phyloP scores from a whole-genome alignment of 2,797 vertebrate genomes.

The Ambastaia sidthimunki region DNA sequence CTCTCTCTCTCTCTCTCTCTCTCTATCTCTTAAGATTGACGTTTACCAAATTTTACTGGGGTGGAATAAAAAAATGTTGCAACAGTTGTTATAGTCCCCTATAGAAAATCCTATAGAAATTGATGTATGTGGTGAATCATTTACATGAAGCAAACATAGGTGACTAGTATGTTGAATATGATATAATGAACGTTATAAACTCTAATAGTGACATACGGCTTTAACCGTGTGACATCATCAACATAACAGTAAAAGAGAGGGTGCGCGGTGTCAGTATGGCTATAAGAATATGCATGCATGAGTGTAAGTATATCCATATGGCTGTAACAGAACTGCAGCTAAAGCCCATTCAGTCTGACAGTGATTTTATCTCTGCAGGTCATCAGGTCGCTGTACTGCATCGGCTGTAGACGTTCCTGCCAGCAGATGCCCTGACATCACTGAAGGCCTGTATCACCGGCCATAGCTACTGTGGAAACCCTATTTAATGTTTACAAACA shows the following conservation, averaged over 20 bases:
- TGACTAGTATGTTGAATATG: neutral
- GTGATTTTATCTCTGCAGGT: constrained; percentile 3
- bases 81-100: too few relatives aligned
- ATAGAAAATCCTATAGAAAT: too few relatives aligned
- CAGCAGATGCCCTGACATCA: neutral
- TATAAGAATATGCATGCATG: neutral
- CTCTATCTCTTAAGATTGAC: too few relatives aligned
- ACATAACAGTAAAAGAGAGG: neutral
- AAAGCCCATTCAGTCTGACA: neutral
- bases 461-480: neutral
- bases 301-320: neutral
- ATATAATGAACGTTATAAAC: neutral
- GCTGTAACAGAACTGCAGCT: neutral
- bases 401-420: neutral
- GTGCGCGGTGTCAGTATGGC: neutral
- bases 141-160: too few relatives aligned
- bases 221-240: neutral
- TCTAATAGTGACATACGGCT: neutral
- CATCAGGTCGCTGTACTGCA: neutral
- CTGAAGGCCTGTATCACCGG: neutral
- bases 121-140: too few relatives aligned
- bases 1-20: too few relatives aligned
- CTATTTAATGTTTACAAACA: neutral
- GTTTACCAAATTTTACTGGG: too few relatives aligned
- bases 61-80: too few relatives aligned